Percentiles rank a stretch among this genome's conserved stretches.
These are phyloP conservation scores for Lepidostoma basale DNA, from an alignment of 1,140 invertebrate species.

Conservation along the genomic window DNA sequence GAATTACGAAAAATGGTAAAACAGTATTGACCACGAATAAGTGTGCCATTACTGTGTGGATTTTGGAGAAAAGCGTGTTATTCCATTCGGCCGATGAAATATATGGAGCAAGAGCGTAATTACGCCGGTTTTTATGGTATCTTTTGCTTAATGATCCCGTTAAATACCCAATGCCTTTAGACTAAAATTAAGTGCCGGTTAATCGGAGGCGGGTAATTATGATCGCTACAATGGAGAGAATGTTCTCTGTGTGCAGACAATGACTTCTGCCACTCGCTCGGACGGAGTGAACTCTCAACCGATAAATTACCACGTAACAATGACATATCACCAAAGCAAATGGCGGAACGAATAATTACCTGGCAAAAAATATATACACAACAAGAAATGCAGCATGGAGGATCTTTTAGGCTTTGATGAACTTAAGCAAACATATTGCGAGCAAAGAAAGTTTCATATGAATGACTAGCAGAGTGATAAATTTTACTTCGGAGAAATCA, in stretches of 20 bases:
- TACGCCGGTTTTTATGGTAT: neutral
- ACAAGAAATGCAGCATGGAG: neutral
- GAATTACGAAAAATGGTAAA: no score
- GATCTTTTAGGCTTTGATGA: no score
- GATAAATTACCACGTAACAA: conserved; percentile 30
- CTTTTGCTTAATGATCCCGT: neutral
- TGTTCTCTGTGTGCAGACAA: neutral
- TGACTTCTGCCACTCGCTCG: conserved; percentile 8
- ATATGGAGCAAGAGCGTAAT: conserved; percentile 4
- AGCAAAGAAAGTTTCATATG: no score
- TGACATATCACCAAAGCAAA: conserved; percentile 20
- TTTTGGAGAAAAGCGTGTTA: neutral
- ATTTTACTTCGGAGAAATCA: no score
- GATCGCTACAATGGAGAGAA: neutral
- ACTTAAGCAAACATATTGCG: no score
- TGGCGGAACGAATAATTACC: conserved; percentile 5
- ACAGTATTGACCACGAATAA: conserved; percentile 14
- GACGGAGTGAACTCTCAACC: conserved; percentile 30
- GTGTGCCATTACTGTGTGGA: conserved; percentile 15
- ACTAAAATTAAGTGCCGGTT: conserved; percentile 10
- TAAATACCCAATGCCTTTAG: conserved; percentile 10
- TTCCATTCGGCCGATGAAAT: conserved; percentile 7
- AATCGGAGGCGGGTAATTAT: conserved; percentile 18
- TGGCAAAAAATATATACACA: neutral
- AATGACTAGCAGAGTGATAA: no score